Evolutionary conservation across 2,888 invertebrate genomes (phyloP), one percentile per base, ranked within the genome.

Genomic region (Ypsolopha scabrella): DNA sequence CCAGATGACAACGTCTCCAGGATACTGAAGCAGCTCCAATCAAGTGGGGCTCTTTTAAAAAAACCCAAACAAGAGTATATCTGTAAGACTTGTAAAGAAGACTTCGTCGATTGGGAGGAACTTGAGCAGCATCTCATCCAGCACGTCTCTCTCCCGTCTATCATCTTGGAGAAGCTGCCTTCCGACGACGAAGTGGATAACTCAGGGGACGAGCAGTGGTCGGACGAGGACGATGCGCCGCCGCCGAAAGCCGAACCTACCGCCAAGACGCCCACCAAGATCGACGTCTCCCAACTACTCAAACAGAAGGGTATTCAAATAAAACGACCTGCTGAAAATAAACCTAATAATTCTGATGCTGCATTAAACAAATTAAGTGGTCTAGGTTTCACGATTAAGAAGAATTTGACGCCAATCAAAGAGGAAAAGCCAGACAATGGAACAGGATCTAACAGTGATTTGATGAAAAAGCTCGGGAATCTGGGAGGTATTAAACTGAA

Each of bases 81-180:
- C 58, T 90, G 90, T 60, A 72, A 70, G 58, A 88, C 88, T 38
- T 90, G 90, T 61, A 72, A 85, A 58, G 69, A 82, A 53, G 81
- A 85, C 52, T 90, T 86, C 63, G 67, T 66, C 9, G 67, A 73
- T 57, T 82, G 81, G 72, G 71, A 74, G 43, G 81, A 79, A 11
- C 64, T 89, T 54, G 77, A 88, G 58, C 73, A 75, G 10, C 90
- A 90, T 66, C 72, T 90, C 9, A 73, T 88, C 37, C 78, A 81
- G 51, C 90, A 90, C 77, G 87, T 90, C 45, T 87, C 85, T 7
- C 77, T 88, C 60, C 90, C 90, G 45, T 72, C 68, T 1, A 72
- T 90, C 52, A 67, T 81, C 44, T 58, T 89, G 56, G 75, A 81
- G 60, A 83, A 78, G 62, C 77, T 87, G 67, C 85, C 86, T 57